These are phyloP conservation scores for Drosophila erecta DNA, from an alignment of 1,140 invertebrate species.

Conservation along the genomic window DNA sequence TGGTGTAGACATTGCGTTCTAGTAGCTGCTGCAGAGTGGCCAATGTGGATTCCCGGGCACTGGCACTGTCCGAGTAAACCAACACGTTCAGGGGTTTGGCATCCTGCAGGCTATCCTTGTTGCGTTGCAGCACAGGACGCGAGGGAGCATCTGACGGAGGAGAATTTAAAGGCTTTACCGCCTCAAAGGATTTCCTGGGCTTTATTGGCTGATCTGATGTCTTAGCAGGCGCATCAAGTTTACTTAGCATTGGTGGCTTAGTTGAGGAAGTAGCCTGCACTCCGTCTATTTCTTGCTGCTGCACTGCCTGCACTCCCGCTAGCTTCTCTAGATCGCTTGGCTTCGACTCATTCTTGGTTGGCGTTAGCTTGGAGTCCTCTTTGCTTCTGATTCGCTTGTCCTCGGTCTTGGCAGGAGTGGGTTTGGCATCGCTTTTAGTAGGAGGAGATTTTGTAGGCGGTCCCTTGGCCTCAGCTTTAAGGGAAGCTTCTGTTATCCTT, in stretches of 20 bases:
- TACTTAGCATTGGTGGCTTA: background rate
- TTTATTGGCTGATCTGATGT: conserved; percentile 17
- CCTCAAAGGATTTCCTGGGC: conserved; percentile 50
- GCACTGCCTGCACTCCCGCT: conserved; percentile 21
- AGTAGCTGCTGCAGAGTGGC: conserved; percentile 88
- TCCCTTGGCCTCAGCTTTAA: conserved; percentile 12
- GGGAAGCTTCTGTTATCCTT: conserved; percentile 9
- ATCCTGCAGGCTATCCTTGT: conserved; percentile 62
- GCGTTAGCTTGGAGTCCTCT: conserved; percentile 13
- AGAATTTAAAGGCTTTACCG: conserved; percentile 25
- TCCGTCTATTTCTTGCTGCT: conserved; percentile 7
- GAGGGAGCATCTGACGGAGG: conserved; percentile 27
- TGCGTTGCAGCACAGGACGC: conserved; percentile 58
- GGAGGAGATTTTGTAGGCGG: conserved; percentile 1
- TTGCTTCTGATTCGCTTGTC: conserved; percentile 16
- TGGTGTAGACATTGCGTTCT: conserved; percentile 90
- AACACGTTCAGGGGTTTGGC: conserved; percentile 92
- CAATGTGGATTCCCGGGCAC: conserved; percentile 90
- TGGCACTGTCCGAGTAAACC: conserved; percentile 91
- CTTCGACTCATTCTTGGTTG: conserved; percentile 1
- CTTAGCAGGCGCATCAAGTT: background rate
- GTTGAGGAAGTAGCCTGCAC: background rate
- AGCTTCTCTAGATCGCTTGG: conserved; percentile 59
- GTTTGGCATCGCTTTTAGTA: conserved; percentile 1
- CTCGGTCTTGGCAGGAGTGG: conserved; percentile 7